A percentile compares a stretch with the other conserved stretches of the same genome.
Evolutionary conservation across 2,113 vertebrate genomes (phyloP).

Genomic region (Paradisaea rubra): DNA sequence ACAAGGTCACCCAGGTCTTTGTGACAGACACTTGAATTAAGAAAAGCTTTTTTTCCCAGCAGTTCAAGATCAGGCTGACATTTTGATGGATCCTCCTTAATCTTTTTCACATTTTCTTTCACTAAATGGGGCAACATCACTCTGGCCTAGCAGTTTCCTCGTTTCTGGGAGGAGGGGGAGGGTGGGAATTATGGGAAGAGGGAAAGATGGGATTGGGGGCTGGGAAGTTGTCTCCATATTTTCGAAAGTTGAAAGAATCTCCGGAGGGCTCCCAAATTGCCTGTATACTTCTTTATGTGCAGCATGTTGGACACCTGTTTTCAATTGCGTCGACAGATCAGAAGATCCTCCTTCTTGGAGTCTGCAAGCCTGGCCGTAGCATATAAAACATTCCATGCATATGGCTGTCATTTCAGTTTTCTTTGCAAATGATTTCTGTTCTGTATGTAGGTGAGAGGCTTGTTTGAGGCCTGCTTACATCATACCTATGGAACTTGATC

Average conservation of each 20-base stretch:
- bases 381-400: constrained; percentile 56
- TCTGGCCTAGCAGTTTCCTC: constrained; percentile 32
- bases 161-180: not conserved
- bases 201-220: not conserved
- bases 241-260: constrained; percentile 67
- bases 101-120: constrained; percentile 66
- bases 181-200: not conserved
- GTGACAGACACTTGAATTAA: not conserved
- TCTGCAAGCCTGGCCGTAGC: constrained; percentile 10
- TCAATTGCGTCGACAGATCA: constrained; percentile 71
- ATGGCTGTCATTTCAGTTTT: constrained; percentile 68
- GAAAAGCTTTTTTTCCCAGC: not conserved
- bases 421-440: constrained; percentile 70
- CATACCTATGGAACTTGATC: constrained; percentile 69
- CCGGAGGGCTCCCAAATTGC: constrained; percentile 61
- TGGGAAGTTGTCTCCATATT: constrained; percentile 63
- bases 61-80: constrained; percentile 17
- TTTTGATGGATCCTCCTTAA: constrained; percentile 52
- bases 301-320: constrained; percentile 69
- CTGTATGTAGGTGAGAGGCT: constrained; percentile 58
- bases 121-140: not conserved
- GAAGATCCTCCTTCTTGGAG: constrained; percentile 52
- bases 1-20: constrained; percentile 68
- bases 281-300: constrained; percentile 64
- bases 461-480: constrained; percentile 67